A percentile compares a stretch with the other conserved stretches of the same genome.
These are phyloP conservation scores for Zaprionus obscuricornis DNA, from an alignment of 2,888 invertebrate genomes.

Conservation along the genomic window DNA sequence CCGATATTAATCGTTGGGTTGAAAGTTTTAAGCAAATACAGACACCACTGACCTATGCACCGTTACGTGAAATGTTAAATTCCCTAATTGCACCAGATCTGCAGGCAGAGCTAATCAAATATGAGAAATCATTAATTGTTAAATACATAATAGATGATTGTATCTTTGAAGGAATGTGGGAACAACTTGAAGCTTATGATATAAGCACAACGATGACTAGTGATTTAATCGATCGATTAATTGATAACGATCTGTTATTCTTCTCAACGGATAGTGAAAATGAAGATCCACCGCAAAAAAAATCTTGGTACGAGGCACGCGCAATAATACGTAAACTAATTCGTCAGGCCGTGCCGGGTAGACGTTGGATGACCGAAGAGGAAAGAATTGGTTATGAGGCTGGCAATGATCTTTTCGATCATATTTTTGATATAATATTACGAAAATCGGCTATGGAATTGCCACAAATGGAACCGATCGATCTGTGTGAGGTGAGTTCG, in stretches of 20 bases:
- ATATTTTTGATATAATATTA: constrained; percentile 49
- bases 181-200: constrained; percentile 77
- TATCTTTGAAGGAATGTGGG: constrained; percentile 83
- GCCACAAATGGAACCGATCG: not conserved
- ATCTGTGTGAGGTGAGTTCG: constrained; percentile 8
- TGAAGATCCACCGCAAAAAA: constrained; percentile 30
- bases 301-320: constrained; percentile 52
- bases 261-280: constrained; percentile 66
- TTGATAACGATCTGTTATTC: constrained; percentile 70
- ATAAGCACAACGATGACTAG: constrained; percentile 49
- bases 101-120: constrained; percentile 23
- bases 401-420: constrained; percentile 62
- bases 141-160: constrained; percentile 80
- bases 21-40: constrained; percentile 63
- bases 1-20: constrained; percentile 79
- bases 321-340: constrained; percentile 76
- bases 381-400: constrained; percentile 70
- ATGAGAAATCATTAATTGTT: constrained; percentile 54
- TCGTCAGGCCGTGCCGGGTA: constrained; percentile 68
- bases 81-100: constrained; percentile 64
- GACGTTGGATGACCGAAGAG: constrained; percentile 69
- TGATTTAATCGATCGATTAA: constrained; percentile 71
- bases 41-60: constrained; percentile 63
- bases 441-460: not conserved
- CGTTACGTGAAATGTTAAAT: constrained; percentile 54